These are phyloP conservation scores for Cryptocephalus primarius DNA, from an alignment of 2,888 invertebrate species.

Conservation along the genomic window DNA sequence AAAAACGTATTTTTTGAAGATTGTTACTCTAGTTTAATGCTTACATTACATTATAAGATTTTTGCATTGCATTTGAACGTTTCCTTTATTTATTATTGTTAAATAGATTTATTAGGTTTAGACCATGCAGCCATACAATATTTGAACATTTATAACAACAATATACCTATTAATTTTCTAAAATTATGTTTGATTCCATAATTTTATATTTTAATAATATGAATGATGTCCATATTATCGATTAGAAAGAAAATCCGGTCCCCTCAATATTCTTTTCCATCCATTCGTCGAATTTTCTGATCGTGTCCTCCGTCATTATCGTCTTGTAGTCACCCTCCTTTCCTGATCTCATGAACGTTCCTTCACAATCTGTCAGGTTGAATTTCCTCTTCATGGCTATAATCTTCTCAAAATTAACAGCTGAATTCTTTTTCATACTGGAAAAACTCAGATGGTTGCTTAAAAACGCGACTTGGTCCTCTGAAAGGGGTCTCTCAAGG, in stretches of 20 bases:
- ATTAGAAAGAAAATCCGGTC: conserved; percentile 3
- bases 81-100: too few species aligned
- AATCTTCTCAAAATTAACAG: conserved; percentile 42
- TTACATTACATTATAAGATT: too few species aligned
- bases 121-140: too few species aligned
- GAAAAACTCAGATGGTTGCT: conserved; percentile 26
- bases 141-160: too few species aligned
- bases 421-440: conserved; percentile 46
- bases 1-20: too few species aligned
- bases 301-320: conserved; percentile 60
- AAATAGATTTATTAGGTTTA: too few species aligned
- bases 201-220: not conserved
- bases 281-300: conserved; percentile 62
- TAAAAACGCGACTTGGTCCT: conserved; percentile 18
- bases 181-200: too few species aligned
- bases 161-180: too few species aligned
- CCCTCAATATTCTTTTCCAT: conserved; percentile 47
- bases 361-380: conserved; percentile 28
- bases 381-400: conserved; percentile 29
- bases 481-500: conserved; percentile 18
- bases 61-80: too few species aligned
- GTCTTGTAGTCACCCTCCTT: conserved; percentile 33
- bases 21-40: too few species aligned
- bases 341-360: conserved; percentile 40
- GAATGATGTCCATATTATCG: not conserved